These are phyloP conservation scores for Denticeps clupeoides DNA, from an alignment of 2,797 vertebrate genomes.

Conservation along the genomic window DNA sequence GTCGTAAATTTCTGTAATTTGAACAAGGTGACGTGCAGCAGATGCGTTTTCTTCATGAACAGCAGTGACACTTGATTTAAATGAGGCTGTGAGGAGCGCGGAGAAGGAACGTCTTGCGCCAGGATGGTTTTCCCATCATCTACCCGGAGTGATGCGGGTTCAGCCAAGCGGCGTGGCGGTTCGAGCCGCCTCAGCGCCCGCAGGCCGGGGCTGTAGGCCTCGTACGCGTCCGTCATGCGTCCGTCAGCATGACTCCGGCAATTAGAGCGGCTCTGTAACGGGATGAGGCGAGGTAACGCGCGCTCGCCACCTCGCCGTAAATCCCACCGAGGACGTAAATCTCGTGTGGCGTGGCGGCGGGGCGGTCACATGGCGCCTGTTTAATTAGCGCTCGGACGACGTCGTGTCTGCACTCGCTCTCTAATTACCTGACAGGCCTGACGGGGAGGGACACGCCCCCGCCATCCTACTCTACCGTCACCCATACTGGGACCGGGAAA, in stretches of 20 bases:
- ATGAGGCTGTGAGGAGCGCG: constrained; percentile 64
- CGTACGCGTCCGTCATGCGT: no score
- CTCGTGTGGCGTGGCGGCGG: constrained; percentile 19
- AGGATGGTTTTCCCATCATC: constrained; percentile 49
- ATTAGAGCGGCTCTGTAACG: no score
- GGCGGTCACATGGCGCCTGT: constrained; percentile 46
- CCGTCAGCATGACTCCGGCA: no score
- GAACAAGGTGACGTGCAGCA: constrained; percentile 45
- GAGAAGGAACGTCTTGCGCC: constrained; percentile 58
- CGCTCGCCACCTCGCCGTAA: no score
- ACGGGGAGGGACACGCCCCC: constrained; percentile 34
- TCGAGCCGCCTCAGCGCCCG: no score
- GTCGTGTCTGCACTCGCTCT: constrained; percentile 53
- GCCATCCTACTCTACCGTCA: neutral
- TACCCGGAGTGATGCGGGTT: constrained; percentile 51
- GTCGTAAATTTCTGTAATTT: constrained; percentile 62
- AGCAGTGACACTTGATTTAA: constrained; percentile 63
- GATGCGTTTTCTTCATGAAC: constrained; percentile 51
- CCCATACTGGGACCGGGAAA: no score
- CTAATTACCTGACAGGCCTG: constrained; percentile 61
- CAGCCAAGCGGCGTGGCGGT: no score
- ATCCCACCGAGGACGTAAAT: no score
- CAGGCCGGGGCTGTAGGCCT: no score
- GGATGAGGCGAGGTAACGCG: no score
- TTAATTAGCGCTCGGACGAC: constrained; percentile 63